Evolutionary conservation across 2,797 vertebrate species (phyloP).

Genomic region (Sebastiscus tertius): DNA sequence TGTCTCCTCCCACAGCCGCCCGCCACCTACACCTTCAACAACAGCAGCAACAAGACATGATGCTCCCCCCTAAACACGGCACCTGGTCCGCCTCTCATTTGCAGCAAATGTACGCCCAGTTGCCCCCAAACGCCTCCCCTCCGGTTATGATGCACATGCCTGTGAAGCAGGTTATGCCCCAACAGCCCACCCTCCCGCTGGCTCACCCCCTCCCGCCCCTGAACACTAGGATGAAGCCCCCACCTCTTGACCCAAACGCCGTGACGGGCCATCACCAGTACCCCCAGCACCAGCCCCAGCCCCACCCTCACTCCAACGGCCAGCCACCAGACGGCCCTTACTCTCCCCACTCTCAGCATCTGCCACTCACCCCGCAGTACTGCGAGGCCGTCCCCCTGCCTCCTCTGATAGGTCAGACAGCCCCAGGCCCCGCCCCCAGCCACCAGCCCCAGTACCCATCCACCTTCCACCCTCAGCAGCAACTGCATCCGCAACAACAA

Average conservation of each 20-base stretch:
- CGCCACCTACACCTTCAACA: conserved; percentile 72
- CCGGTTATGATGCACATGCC: conserved; percentile 79
- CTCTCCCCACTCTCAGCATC: conserved; percentile 74
- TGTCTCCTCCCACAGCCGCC: conserved; percentile 83
- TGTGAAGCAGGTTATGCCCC: conserved; percentile 76
- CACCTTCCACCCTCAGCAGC: conserved; percentile 82
- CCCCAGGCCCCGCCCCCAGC: conserved; percentile 73
- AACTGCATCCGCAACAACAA: conserved; percentile 71
- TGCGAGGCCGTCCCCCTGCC: conserved; percentile 81
- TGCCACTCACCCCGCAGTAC: conserved; percentile 72
- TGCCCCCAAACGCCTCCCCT: conserved; percentile 79
- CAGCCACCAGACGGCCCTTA: conserved; percentile 77
- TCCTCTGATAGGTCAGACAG: conserved; percentile 69
- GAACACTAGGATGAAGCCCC: conserved; percentile 79
- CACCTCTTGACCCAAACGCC: conserved; percentile 68
- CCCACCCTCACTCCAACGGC: conserved; percentile 74
- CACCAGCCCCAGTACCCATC: conserved; percentile 77
- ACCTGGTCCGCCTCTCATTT: conserved; percentile 85
- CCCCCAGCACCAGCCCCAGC: conserved; percentile 64
- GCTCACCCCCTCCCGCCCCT: conserved; percentile 83
- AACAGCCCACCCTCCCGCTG: conserved; percentile 78
- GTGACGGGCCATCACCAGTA: conserved; percentile 62
- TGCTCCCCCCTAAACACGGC: conserved; percentile 80
- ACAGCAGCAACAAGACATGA: conserved; percentile 68
- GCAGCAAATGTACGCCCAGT: conserved; percentile 80